These are phyloP conservation scores for Drosophila leontia DNA, from an alignment of 1,140 invertebrate species.

Conservation along the genomic window DNA sequence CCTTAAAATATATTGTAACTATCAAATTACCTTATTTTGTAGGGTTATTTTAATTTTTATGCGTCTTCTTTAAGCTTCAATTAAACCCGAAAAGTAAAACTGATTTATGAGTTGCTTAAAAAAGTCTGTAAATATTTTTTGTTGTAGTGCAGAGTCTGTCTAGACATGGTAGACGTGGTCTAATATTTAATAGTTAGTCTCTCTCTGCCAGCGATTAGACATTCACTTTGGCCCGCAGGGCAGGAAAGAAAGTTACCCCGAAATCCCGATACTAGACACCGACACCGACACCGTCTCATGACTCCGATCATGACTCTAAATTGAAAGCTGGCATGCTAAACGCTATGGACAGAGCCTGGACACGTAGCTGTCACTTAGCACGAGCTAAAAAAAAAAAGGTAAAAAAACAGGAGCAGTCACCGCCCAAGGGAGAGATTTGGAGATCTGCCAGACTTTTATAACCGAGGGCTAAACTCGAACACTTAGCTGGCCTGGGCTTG, in stretches of 20 bases:
- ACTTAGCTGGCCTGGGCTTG: constrained; percentile 5
- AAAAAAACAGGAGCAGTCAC: constrained; percentile 38
- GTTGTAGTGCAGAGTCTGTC: constrained; percentile 41
- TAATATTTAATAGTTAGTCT: constrained; percentile 48
- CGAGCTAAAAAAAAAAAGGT: constrained; percentile 9
- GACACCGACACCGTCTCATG: constrained; percentile 5
- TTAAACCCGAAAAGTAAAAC: constrained; percentile 3
- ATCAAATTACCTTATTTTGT: too few species aligned
- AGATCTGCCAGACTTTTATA: constrained; percentile 28
- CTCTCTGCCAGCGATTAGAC: constrained; percentile 53
- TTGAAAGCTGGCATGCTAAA: constrained; percentile 78
- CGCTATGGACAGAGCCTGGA: constrained; percentile 38
- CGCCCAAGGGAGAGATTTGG: constrained; percentile 26
- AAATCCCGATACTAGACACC: constrained; percentile 27
- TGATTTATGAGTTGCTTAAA: background rate
- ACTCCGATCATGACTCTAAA: constrained; percentile 62
- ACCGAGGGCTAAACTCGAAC: constrained; percentile 39
- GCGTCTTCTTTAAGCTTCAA: background rate
- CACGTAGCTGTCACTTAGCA: constrained; percentile 50
- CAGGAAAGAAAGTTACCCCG: constrained; percentile 68
- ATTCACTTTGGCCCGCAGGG: constrained; percentile 72
- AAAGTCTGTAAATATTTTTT: constrained; percentile 1
- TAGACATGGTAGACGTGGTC: constrained; percentile 48
- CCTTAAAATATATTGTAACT: background rate
- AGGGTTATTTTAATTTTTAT: background rate